These are phyloP conservation scores for Anagyrus pseudococci DNA, from an alignment of 2,888 invertebrate genomes.

Conservation along the genomic window DNA sequence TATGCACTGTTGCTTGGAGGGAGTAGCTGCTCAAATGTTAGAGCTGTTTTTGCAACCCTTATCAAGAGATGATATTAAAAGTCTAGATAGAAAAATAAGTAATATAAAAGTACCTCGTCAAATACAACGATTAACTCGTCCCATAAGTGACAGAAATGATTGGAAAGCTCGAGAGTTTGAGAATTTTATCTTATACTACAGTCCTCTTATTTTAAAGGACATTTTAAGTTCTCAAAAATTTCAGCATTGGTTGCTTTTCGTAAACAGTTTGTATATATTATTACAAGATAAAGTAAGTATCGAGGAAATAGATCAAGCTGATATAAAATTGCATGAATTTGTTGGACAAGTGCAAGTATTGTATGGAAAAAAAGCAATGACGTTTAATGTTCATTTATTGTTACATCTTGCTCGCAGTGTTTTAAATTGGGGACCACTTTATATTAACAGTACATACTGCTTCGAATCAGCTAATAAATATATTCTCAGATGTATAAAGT, in stretches of 20 bases:
- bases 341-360: constrained; percentile 6
- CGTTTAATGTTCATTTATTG: constrained; percentile 20
- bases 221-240: constrained; percentile 7
- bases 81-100: constrained; percentile 4
- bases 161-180: constrained; percentile 17
- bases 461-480: constrained; percentile 16
- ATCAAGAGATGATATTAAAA: not conserved
- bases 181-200: constrained; percentile 25
- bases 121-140: not conserved
- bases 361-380: constrained; percentile 18
- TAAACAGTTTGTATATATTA: constrained; percentile 21
- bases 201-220: constrained; percentile 14
- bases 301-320: constrained; percentile 13
- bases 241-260: constrained; percentile 20
- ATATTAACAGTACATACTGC: constrained; percentile 16
- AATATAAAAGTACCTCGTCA: constrained; percentile 3
- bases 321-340: constrained; percentile 11
- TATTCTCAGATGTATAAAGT: constrained; percentile 1
- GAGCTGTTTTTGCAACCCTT: not conserved
- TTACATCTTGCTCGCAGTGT: constrained; percentile 20
- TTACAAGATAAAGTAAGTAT: not conserved
- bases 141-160: not conserved
- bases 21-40: constrained; percentile 7
- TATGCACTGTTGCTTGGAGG: constrained; percentile 2
- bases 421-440: constrained; percentile 22